Percentiles rank a stretch among this genome's conserved stretches.
Evolutionary conservation across 2,797 vertebrate genomes (phyloP).

Genomic region (Poecilia picta): DNA sequence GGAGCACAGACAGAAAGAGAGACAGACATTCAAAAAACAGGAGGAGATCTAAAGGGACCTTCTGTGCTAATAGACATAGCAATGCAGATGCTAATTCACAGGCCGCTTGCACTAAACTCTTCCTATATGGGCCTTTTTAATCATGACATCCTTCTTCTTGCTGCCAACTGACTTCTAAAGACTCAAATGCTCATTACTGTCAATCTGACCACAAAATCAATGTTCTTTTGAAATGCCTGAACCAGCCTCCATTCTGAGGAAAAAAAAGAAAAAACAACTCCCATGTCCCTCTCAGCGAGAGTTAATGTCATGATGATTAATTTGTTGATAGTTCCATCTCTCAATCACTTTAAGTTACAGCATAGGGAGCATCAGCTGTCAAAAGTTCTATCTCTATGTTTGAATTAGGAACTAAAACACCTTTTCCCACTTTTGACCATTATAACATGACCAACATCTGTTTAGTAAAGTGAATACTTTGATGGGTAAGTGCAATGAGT

Average conservation of each 20-base stretch:
- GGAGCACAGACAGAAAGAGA: conserved; percentile 23
- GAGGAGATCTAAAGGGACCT: conserved; percentile 31
- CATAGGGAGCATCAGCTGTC: conserved; percentile 39
- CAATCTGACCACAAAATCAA: conserved; percentile 51
- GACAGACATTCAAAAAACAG: conserved; percentile 39
- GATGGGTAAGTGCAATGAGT: conserved; percentile 76
- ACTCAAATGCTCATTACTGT: conserved; percentile 60
- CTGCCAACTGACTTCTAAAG: conserved; percentile 53
- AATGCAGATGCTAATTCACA: conserved; percentile 46
- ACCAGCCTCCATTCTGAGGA: conserved; percentile 26
- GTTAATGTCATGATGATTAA: conserved; percentile 34
- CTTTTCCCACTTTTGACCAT: conserved; percentile 42
- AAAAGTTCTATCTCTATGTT: conserved; percentile 22
- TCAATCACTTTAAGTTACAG: conserved; percentile 12
- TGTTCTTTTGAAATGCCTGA: conserved; percentile 51
- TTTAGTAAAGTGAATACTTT: conserved; percentile 66
- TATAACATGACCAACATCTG: conserved; percentile 48
- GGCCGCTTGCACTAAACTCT: conserved; percentile 33
- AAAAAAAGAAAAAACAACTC: not conserved
- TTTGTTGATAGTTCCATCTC: conserved; percentile 31
- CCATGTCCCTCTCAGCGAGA: conserved; percentile 23
- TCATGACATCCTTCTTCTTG: conserved; percentile 29
- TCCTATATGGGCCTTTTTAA: conserved; percentile 45
- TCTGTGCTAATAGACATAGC: conserved; percentile 38
- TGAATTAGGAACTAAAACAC: conserved; percentile 21